A percentile compares a stretch with the other conserved stretches of the same genome.
These are phyloP conservation scores for Ceyx margarethae DNA, from an alignment of 2,113 vertebrate species.

Conservation along the genomic window DNA sequence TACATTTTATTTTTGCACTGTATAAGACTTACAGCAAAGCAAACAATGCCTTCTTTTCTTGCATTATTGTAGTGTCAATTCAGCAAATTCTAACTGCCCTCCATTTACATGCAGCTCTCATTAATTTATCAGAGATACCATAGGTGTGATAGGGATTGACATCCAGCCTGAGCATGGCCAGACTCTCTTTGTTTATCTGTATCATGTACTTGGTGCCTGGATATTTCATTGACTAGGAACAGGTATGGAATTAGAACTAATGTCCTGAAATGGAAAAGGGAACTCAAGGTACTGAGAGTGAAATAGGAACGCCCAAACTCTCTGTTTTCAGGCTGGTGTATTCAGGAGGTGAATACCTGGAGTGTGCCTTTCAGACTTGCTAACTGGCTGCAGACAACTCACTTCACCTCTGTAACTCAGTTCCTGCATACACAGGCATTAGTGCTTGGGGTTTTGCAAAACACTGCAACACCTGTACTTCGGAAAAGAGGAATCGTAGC, in stretches of 20 bases:
- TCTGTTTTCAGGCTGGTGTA: not conserved
- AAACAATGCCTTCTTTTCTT: not conserved
- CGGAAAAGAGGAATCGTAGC: not conserved
- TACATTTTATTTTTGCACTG: not conserved
- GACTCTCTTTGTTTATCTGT: not conserved
- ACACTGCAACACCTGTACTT: not conserved
- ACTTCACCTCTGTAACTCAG: not conserved
- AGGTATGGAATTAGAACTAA: not conserved
- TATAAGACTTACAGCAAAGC: not conserved
- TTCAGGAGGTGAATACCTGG: not conserved
- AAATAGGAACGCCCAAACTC: not conserved
- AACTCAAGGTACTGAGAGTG: not conserved
- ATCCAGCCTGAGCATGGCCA: fast-evolving
- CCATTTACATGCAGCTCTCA: not conserved
- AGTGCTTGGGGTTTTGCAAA: not conserved
- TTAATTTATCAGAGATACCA: not conserved
- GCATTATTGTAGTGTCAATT: not conserved
- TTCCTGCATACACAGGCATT: not conserved
- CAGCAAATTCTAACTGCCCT: not conserved
- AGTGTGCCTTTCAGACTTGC: not conserved
- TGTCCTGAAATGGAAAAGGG: not conserved
- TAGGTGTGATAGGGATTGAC: not conserved
- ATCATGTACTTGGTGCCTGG: not conserved
- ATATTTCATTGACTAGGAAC: not conserved
- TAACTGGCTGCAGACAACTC: not conserved